Conservation (phyloP, 2,113 vertebrate genomes). For the Centropus unirufus region DNA sequence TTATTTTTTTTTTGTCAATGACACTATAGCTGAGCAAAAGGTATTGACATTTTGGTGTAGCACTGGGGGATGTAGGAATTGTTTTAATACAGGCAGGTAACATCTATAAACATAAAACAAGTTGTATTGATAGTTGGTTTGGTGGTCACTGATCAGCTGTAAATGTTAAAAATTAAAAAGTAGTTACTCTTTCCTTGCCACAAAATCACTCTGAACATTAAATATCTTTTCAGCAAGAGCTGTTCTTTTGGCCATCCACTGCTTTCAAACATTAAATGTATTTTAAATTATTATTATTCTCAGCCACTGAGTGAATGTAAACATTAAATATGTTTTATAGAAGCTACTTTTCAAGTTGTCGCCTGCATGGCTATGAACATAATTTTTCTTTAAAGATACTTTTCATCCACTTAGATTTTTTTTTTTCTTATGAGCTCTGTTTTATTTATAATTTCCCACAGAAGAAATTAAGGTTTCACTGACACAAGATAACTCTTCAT, state of each 20-base stretch:
- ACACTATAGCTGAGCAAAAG: background rate
- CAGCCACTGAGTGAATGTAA: conserved; percentile 54
- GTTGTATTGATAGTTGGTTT: background rate
- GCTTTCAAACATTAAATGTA: conserved; percentile 66
- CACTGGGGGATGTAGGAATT: conserved; percentile 15
- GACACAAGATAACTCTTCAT: conserved; percentile 33
- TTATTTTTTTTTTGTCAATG: background rate
- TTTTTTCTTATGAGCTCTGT: conserved; percentile 34
- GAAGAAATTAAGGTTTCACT: conserved; percentile 37
- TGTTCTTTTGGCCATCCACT: conserved; percentile 35
- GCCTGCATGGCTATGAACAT: conserved; percentile 40
- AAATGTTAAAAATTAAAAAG: conserved; percentile 76
- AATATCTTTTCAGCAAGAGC: conserved; percentile 39
- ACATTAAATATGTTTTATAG: conserved; percentile 76
- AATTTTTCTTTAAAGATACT: conserved; percentile 73
- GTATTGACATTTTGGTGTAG: background rate
- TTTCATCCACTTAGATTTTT: conserved; percentile 59
- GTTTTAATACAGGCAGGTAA: background rate
- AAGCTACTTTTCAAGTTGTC: conserved; percentile 67
- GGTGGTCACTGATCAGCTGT: conserved; percentile 55
- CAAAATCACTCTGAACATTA: conserved; percentile 65
- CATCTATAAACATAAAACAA: conserved; percentile 32
- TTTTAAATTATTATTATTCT: conserved; percentile 69
- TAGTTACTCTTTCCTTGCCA: conserved; percentile 33
- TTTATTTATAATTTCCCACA: conserved; percentile 64